Evolutionary conservation across 2,888 invertebrate species (phyloP), one percentile per base, ranked within the genome.

Genomic region (Cephus sareptanus): DNA sequence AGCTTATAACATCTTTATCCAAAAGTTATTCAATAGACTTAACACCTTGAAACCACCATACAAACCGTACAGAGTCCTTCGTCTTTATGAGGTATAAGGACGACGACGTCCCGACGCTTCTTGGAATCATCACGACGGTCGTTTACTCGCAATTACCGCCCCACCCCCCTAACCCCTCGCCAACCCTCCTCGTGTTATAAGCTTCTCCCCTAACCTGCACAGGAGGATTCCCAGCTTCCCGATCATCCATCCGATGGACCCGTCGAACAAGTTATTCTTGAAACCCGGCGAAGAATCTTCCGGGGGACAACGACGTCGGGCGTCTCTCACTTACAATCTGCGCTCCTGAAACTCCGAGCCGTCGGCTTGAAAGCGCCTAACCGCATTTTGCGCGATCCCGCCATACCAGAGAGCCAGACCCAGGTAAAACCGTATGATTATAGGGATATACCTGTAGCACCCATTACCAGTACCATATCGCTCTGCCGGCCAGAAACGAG

Each of bases 311-410:
- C 56, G 56, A 56, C 56, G 56, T 56, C 56, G 23, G 56, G 56
- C 56, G 56, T 56, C 56, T 23, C 56, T 56, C 56, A 56, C 56
- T 56, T 56, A 56, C 56, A 23, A 56, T 23, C 56, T 34, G 71
- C 71, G 33, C 34, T 71, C 71, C 34, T 34, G 31, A 71, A 71
- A 71, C 71, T 31, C 71, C 71, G 31, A 23, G 31, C 71, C 71
- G 71, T 71, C 71, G 71, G 31, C 71, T 13, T 15, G n/a, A 34
- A 33, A 71, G 71, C 31, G 71, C 31, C 71, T 31, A 31, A 74
- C 75, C 75, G 84, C 87, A 89, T 89, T 87, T 89, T 83, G 84
- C 83, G 79, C 86, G 85, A 86, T 87, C 86, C 86, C 84, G 85
- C 86, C 87, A 85, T 88, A 87, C 87, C 87, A 84, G 73, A 75